A percentile compares a stretch with the other conserved stretches of the same genome.
Evolutionary conservation across 2,888 invertebrate genomes (phyloP).

Genomic region (Cerastoderma edule): DNA sequence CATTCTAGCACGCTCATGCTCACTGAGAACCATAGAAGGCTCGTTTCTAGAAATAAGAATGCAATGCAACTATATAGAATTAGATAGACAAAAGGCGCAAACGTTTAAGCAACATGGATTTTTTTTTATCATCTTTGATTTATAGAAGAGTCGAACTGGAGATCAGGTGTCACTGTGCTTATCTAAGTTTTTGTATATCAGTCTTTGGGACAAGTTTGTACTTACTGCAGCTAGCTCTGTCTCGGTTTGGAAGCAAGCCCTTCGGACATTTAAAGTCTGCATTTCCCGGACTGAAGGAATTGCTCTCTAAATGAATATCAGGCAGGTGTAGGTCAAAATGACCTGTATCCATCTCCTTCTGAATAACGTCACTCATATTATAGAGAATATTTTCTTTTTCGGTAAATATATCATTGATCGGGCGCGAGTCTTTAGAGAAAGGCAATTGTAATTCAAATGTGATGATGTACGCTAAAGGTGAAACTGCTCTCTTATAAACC

Average conservation of each 20-base stretch:
- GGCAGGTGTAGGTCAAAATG: neutral
- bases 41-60: neutral
- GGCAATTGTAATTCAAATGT: neutral
- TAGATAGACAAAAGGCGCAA: neutral
- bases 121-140: neutral
- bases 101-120: neutral
- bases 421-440: neutral
- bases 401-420: neutral
- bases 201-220: too few species aligned
- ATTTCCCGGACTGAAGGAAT: neutral
- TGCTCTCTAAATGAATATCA: neutral
- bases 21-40: too few species aligned
- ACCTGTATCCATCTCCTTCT: neutral
- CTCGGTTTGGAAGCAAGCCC: neutral
- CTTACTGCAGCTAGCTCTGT: neutral
- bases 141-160: too few species aligned
- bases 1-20: too few species aligned
- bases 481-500: too few species aligned
- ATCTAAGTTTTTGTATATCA: too few species aligned
- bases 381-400: neutral
- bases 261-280: neutral
- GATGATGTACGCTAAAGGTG: neutral
- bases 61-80: neutral
- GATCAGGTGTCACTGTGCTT: too few species aligned
- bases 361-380: neutral